Conservation (phyloP, 92 coral and sea anemone species). For the Montipora capitata region DNA sequence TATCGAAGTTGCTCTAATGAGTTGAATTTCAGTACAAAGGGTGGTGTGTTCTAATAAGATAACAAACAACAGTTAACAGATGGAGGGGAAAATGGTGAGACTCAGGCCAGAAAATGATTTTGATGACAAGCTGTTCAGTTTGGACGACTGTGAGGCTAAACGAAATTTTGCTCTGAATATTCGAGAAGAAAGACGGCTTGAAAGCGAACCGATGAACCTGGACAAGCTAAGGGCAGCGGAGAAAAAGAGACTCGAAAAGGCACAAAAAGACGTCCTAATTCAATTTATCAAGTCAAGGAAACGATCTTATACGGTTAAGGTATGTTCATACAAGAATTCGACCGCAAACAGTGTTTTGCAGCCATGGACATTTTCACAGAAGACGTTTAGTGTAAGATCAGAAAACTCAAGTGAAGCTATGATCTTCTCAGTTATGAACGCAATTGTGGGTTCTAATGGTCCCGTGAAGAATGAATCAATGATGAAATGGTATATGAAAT, state of each 20-base stretch:
- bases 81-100: neutral
- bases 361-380: neutral
- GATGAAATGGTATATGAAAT: no score
- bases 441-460: no score
- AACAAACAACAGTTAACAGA: neutral
- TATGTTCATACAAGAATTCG: neutral
- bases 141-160: conserved; percentile 9
- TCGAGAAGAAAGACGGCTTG: conserved; percentile 36
- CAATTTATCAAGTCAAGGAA: neutral
- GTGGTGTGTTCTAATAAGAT: no score
- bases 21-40: no score
- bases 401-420: no score
- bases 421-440: no score
- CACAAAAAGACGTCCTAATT: neutral
- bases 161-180: conserved; percentile 18
- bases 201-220: conserved; percentile 4
- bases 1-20: no score
- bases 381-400: neutral
- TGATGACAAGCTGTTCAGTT: conserved; percentile 4
- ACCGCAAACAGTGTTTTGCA: neutral
- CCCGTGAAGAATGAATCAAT: no score
- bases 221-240: conserved; percentile 31
- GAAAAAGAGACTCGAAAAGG: conserved; percentile 4
- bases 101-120: neutral
- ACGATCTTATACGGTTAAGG: neutral